These are phyloP conservation scores for Nyctereutes procyonoides DNA, from an alignment of 2,113 vertebrate species.

Conservation along the genomic window DNA sequence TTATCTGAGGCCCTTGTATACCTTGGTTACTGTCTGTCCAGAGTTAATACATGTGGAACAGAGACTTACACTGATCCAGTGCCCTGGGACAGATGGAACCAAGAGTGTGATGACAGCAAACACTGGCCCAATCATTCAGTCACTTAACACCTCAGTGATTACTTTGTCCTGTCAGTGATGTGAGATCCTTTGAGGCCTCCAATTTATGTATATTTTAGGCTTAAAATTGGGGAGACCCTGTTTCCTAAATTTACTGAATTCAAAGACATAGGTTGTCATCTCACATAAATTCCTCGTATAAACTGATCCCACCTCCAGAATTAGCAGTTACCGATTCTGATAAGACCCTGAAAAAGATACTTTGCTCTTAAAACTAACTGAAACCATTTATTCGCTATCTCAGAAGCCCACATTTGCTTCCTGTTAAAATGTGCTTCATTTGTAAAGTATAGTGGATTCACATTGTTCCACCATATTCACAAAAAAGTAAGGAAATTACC, in stretches of 20 bases:
- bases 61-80: neutral
- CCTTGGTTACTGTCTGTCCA: neutral
- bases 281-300: neutral
- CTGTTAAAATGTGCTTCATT: neutral
- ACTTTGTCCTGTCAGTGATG: neutral
- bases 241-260: constrained; percentile 7
- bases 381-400: neutral
- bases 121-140: neutral
- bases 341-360: neutral
- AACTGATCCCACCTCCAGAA: neutral
- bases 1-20: neutral
- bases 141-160: neutral
- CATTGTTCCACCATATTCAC: neutral
- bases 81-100: neutral
- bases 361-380: neutral
- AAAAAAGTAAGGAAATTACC: neutral
- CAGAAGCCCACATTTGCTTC: neutral
- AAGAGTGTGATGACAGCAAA: neutral
- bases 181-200: neutral
- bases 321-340: neutral
- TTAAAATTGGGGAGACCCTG: neutral
- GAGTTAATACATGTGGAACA: neutral
- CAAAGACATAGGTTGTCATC: neutral
- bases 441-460: neutral
- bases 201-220: neutral